Evolutionary conservation across 35 echinoderm and acorn worm genomes (phyloP), one percentile per base, ranked within the genome.

Genomic region (Apostichopus californicus): DNA sequence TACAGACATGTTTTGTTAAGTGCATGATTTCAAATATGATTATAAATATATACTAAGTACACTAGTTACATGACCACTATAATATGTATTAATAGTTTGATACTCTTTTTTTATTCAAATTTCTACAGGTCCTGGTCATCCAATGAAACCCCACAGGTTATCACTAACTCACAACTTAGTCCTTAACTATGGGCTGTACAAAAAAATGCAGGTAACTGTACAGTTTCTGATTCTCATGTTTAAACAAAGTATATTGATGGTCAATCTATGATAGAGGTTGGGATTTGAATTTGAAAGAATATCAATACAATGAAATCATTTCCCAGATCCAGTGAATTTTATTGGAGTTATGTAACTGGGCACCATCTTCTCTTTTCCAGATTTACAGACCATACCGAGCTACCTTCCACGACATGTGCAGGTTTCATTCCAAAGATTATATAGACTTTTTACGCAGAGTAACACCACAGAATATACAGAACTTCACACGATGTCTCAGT

Each of bases 391-490:
- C 97, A 1, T 98, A 98, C 93, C 87, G 93, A n/a, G 97, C 97
- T 55, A 94, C 93, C 28, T 87, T 94, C 56, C 97, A 98, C 86
- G 97, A 98, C 92, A 98, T 98, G 97, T 98, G 97, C 73, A 91
- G 97, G 71, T 98, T 98, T 77, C 97, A 98, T 79, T 98, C 97
- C 55, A 95, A 98, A 78, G 97, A 98, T 71, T 98, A 98, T 92
- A 96, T 98, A 81, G 97, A 98, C 85, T 98, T 98, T 83, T 84
- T 98, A 90, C 93, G 93, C 53, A 90, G 95, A 58, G 97, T 98
- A 15, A 98, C 97, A 65, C 97, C 97, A 56, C 97, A 98, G 78
- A 98, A 98, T 90, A 96, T 98, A 92, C 97, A 98, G 78, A 98
- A 93, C 73, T 98, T 96, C 60, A 98, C 97, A 56, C 94, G 95